Percentiles rank a stretch among this genome's conserved stretches.
These are phyloP conservation scores for Peucedramus taeniatus DNA, from an alignment of 2,113 vertebrate genomes.

Conservation along the genomic window DNA sequence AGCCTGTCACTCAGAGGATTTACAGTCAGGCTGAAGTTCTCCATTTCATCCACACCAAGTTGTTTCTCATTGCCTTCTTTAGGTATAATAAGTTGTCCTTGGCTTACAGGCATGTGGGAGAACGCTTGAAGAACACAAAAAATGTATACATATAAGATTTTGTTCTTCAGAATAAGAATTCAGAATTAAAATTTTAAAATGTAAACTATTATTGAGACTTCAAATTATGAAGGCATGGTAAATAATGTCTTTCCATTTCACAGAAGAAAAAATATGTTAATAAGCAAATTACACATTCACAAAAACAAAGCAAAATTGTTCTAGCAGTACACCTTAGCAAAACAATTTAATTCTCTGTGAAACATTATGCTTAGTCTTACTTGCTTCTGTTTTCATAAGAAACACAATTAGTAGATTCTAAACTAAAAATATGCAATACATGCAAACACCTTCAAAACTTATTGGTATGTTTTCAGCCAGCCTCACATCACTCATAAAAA, in stretches of 20 bases:
- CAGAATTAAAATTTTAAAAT: not conserved
- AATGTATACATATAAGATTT: not conserved
- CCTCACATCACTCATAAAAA: not conserved
- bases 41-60: constrained; percentile 87
- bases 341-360: not conserved
- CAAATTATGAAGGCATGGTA: not conserved
- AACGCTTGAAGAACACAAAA: constrained; percentile 66
- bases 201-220: not conserved
- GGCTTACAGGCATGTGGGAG: constrained; percentile 68
- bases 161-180: not conserved
- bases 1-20: constrained; percentile 95
- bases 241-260: not conserved
- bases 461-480: not conserved
- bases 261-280: not conserved
- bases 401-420: not conserved
- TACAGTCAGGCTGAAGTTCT: constrained; percentile 94
- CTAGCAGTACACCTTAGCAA: not conserved
- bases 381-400: not conserved
- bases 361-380: not conserved
- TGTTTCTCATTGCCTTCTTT: constrained; percentile 72
- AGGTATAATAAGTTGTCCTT: constrained; percentile 63
- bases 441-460: not conserved
- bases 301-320: not conserved
- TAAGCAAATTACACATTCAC: not conserved
- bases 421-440: not conserved